Base-by-base conservation (phyloP, 1,140 invertebrate genomes). In the Eubasilissa regina region DNA sequence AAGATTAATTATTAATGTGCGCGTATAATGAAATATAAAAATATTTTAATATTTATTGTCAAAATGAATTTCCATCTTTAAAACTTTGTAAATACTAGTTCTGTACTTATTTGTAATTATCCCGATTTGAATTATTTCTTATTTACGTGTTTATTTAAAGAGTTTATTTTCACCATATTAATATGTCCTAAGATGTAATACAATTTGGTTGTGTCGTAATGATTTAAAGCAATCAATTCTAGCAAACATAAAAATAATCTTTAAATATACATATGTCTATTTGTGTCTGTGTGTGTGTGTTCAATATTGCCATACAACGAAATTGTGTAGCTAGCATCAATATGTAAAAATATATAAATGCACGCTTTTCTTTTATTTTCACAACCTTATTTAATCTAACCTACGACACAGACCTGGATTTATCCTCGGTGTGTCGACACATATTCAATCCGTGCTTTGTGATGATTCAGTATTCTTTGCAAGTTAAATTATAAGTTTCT, bases 301-400 rank as follows among this genome's bases (percentile, higher is more conserved):
- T 76, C 60, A 82, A 80, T 82, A 78, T 83, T 80, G 80, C 75
- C 76, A 76, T 80, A 83, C 78, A 83, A 80, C 81, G 81, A 83
- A 83, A 56, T 75, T 83, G 79, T 68, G 77, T 83, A 80, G 75
- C 56, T 75, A 75, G 73, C 73, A 45, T 75, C 73, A 60, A 47
- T 75, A 53, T 73, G 68, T 73, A 73, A 53, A 73, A 35, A 19
- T 48, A 35, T n/a, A 53, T 55, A 11, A 25, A 17, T 53, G 48
- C 68, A 53, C 48, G 68, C 48, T 73, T 73, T 48, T 35, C n/a
- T 58, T 0, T 58, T 9, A 58, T 58, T 58, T 58, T 15, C 55
- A 15, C 55, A 58, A 58, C 15, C 21, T 17, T 56, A 15, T 55
- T 1, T 55, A 3, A 55, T 55, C 51, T n/a, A 35, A 56, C 53